A percentile compares a stretch with the other conserved stretches of the same genome.
phyloP scores from a whole-genome alignment of 2,888 invertebrate genomes.

The Aromia moschata region DNA sequence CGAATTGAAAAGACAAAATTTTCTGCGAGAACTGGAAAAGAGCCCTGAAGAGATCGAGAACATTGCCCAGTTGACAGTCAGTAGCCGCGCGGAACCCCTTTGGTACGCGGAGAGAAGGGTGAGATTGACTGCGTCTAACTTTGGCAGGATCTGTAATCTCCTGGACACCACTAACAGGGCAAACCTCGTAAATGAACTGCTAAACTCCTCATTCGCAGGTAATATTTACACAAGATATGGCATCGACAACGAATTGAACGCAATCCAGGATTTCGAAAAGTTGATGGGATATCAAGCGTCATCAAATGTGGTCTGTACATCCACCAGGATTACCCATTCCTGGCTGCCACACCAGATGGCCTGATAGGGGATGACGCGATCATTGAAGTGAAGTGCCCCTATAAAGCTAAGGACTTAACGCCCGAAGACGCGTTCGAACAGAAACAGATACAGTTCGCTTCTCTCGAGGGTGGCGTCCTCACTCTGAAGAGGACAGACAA shows the following conservation, averaged over 20 bases:
- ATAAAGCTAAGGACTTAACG: conserved; percentile 40
- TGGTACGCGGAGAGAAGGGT: conserved; percentile 50
- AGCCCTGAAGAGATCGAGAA: conserved; percentile 35
- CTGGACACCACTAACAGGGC: conserved; percentile 40
- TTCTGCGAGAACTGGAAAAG: conserved; percentile 38
- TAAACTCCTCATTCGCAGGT: conserved; percentile 44
- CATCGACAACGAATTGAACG: conserved; percentile 43
- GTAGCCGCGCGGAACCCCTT: conserved; percentile 41
- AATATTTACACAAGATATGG: conserved; percentile 46
- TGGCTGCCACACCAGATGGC: conserved; percentile 50
- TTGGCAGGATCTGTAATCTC: conserved; percentile 48
- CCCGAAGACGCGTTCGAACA: conserved; percentile 41
- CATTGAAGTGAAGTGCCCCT: conserved; percentile 50
- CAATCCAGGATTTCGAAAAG: conserved; percentile 42
- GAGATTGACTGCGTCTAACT: conserved; percentile 52
- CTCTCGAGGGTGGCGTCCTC: conserved; percentile 34
- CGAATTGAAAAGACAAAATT: conserved; percentile 36
- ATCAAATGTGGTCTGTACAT: conserved; percentile 44
- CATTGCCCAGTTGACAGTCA: conserved; percentile 39
- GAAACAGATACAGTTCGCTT: conserved; percentile 42
- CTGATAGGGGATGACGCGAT: conserved; percentile 41
- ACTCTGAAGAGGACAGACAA: conserved; percentile 41
- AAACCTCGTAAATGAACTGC: conserved; percentile 39
- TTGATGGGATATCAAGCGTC: conserved; percentile 35
- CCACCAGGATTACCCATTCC: conserved; percentile 41